These are phyloP conservation scores for Eulemur rufifrons DNA, from an alignment of 2,113 vertebrate species.

Conservation along the genomic window DNA sequence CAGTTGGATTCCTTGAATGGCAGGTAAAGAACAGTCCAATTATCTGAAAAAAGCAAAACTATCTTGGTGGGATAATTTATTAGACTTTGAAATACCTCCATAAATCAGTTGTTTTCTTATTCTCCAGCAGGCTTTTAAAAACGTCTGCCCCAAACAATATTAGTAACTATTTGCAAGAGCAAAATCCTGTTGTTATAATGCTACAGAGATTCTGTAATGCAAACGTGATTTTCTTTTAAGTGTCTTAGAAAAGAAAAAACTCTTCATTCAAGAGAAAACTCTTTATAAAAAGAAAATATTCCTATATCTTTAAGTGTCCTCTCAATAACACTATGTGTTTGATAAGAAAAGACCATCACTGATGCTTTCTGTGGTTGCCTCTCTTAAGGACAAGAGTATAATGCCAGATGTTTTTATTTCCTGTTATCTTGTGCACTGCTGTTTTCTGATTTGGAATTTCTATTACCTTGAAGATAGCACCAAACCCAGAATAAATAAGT, in stretches of 20 bases:
- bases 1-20: neutral
- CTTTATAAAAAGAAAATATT: neutral
- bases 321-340: neutral
- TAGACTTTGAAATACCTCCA: constrained; percentile 29
- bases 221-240: neutral
- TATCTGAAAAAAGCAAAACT: neutral
- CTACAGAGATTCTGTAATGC: neutral
- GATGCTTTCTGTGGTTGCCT: neutral
- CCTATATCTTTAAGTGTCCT: neutral
- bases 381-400: neutral
- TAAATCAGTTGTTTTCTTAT: constrained; percentile 8
- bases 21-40: constrained; percentile 26
- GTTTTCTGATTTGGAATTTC: constrained; percentile 17
- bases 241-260: neutral
- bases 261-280: neutral
- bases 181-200: neutral
- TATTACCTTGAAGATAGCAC: neutral
- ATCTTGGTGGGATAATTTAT: neutral
- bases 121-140: neutral
- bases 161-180: neutral
- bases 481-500: neutral
- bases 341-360: neutral
- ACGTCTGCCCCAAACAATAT: neutral
- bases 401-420: neutral
- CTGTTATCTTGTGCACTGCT: neutral